A percentile compares a stretch with the other conserved stretches of the same genome.
Evolutionary conservation across 2,113 vertebrate species (phyloP).

Genomic region (Albula goreensis): DNA sequence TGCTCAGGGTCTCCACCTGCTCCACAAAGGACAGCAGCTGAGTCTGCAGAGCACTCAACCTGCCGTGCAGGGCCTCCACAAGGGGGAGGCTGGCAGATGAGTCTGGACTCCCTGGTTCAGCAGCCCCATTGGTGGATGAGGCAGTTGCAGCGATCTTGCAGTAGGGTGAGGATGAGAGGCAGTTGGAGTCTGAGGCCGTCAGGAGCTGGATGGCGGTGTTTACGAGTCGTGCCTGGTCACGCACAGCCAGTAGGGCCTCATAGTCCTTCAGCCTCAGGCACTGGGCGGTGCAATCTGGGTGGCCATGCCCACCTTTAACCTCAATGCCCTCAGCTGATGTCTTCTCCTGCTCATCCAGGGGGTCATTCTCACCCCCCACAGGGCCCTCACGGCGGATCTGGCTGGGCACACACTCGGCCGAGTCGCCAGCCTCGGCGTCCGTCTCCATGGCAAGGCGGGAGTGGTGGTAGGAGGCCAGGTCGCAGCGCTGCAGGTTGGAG

Average conservation of each 20-base stretch:
- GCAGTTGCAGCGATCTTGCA: constrained; percentile 72
- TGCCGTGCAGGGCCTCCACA: constrained; percentile 80
- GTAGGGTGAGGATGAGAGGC: constrained; percentile 72
- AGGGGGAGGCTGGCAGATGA: constrained; percentile 76
- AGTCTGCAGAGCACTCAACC: constrained; percentile 82
- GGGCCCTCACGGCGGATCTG: constrained; percentile 66
- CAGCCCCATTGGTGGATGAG: constrained; percentile 69
- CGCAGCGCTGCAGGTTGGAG: constrained; percentile 93
- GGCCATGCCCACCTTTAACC: background rate
- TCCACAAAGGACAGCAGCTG: constrained; percentile 85
- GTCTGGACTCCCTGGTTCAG: constrained; percentile 69
- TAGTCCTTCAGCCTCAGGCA: constrained; percentile 78
- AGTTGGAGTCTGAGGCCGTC: constrained; percentile 82
- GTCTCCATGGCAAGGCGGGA: constrained; percentile 83
- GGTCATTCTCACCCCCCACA: constrained; percentile 63
- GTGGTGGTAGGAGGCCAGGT: constrained; percentile 87
- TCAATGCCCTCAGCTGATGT: constrained; percentile 1
- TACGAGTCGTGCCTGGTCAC: constrained; percentile 85
- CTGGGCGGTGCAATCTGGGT: constrained; percentile 47
- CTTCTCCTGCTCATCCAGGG: constrained; percentile 63
- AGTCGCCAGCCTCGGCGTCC: constrained; percentile 87
- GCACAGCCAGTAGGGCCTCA: constrained; percentile 79
- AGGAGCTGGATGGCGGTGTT: constrained; percentile 89
- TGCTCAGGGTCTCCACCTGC: constrained; percentile 75
- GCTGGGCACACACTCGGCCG: constrained; percentile 83